Evolutionary conservation across 1,140 invertebrate species (phyloP), one percentile per base, ranked within the genome.

Genomic region (Ganaspis sp.): DNA sequence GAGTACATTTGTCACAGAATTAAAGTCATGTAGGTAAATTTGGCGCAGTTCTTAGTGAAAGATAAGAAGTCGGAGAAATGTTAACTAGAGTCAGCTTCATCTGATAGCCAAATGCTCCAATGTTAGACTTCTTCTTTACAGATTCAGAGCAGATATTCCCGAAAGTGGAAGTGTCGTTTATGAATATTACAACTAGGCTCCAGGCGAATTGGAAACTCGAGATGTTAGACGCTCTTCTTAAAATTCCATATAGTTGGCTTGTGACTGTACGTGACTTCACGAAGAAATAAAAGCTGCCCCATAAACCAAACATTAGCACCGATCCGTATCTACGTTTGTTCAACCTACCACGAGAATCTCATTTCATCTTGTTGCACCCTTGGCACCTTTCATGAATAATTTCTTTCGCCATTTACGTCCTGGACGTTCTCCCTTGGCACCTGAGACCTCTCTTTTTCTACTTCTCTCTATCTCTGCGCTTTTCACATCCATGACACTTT

Each of bases 331-430:
- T 85, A 40, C n/a, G 11, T 77, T 82, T 73, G 76, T 79, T 80
- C 79, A 74, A 81, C 76, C 82, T 80, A 79, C 72, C 77, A 72
- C 74, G 70, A 73, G 82, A 85, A 86, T 86, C 82, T 81, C 82
- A 78, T 85, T 78, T 83, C 85, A 77, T 87, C 82, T 86, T 81
- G 81, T 87, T 85, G 85, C 83, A 77, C 82, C 75, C 74, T 74
- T 82, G 81, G 81, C 81, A 83, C 80, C 82, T 85, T 81, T 83
- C 82, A 84, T 86, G 85, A 87, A 87, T 87, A 87, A 87, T 86
- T 84, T 87, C 84, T 78, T 79, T 73, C 80, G 75, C 72, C 77
- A 74, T 81, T 81, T 79, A 73, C 70, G 40, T 40, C 37, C 19
- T 70, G 69, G 26, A 69, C 58, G 72, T 64, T 12, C 17, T 69